Evolutionary conservation across 2,888 invertebrate genomes (phyloP).

Genomic region (Slavum lentiscoides): DNA sequence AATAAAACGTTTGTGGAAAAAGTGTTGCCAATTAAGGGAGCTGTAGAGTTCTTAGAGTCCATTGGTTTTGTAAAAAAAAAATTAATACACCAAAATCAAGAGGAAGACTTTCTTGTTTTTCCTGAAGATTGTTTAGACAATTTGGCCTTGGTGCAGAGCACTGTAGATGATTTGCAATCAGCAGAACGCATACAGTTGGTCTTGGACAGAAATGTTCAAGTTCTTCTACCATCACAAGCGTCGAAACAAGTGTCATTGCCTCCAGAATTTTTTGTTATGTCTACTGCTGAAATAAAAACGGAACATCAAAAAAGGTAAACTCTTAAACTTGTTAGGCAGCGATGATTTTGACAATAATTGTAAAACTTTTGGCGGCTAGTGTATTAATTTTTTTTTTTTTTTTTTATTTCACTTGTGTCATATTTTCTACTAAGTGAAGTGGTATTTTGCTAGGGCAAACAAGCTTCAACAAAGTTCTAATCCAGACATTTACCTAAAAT

Average conservation of each 20-base stretch:
- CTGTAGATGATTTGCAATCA: constrained; percentile 76
- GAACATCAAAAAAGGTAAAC: constrained; percentile 75
- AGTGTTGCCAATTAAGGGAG: constrained; percentile 78
- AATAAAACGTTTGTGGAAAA: constrained; percentile 83
- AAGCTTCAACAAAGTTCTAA: no score
- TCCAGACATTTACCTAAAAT: no score
- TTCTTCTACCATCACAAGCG: constrained; percentile 78
- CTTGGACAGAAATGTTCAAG: constrained; percentile 83
- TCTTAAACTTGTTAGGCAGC: not conserved
- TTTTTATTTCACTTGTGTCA: no score
- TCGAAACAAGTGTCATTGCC: constrained; percentile 73
- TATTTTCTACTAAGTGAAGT: no score
- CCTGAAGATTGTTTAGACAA: constrained; percentile 65
- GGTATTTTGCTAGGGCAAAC: no score
- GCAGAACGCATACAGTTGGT: constrained; percentile 82
- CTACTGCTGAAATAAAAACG: constrained; percentile 79
- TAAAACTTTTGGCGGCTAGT: no score
- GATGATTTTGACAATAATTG: not conserved
- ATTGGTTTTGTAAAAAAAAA: constrained; percentile 76
- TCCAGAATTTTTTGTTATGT: constrained; percentile 79
- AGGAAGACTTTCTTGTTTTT: constrained; percentile 73
- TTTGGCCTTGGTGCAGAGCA: constrained; percentile 62
- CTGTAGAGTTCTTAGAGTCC: constrained; percentile 77
- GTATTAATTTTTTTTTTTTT: no score
- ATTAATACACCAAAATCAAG: constrained; percentile 65